Evolutionary conservation across 30 jellyfish, hydroid and myxozoan genomes (phyloP).

Genomic region (Phacellophora camtschatica): DNA sequence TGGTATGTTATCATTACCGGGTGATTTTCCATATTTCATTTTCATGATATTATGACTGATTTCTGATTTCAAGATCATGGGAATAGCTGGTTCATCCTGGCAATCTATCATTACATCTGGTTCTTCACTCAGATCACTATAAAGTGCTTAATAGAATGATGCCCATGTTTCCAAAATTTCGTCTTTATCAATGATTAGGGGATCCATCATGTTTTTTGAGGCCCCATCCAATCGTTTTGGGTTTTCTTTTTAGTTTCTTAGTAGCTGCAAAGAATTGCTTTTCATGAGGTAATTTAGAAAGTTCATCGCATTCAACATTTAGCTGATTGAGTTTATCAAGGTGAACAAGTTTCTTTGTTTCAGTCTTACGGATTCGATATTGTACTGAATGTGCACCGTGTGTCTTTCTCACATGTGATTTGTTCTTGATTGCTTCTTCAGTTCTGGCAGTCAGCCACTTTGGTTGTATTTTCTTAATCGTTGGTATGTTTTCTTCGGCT

Average conservation of each 20-base stretch:
- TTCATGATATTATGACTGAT: constrained; percentile 3
- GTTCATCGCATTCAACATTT: too few relatives aligned
- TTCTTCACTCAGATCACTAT: background rate
- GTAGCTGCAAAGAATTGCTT: background rate
- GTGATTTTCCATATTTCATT: background rate
- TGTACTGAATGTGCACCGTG: too few relatives aligned
- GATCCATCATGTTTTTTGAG: background rate
- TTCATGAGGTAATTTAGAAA: background rate
- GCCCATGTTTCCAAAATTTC: background rate
- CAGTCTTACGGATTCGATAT: too few relatives aligned
- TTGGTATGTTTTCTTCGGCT: too few relatives aligned
- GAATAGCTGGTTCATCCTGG: constrained; percentile 13
- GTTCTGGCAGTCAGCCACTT: too few relatives aligned
- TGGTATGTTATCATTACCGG: constrained; percentile 5
- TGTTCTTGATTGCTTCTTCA: too few relatives aligned
- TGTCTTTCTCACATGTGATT: too few relatives aligned
- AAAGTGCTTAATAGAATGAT: constrained; percentile 12
- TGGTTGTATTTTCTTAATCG: too few relatives aligned
- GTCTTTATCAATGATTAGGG: background rate
- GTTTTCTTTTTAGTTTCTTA: constrained; percentile 4
- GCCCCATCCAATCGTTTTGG: constrained; percentile 5
- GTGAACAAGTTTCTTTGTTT: too few relatives aligned
- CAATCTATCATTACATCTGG: constrained; percentile 1
- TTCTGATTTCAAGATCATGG: background rate
- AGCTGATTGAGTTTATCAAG: too few relatives aligned